Evolutionary conservation across 2,797 vertebrate species (phyloP), one percentile per base, ranked within the genome.

Genomic region (Chrosomus eos): DNA sequence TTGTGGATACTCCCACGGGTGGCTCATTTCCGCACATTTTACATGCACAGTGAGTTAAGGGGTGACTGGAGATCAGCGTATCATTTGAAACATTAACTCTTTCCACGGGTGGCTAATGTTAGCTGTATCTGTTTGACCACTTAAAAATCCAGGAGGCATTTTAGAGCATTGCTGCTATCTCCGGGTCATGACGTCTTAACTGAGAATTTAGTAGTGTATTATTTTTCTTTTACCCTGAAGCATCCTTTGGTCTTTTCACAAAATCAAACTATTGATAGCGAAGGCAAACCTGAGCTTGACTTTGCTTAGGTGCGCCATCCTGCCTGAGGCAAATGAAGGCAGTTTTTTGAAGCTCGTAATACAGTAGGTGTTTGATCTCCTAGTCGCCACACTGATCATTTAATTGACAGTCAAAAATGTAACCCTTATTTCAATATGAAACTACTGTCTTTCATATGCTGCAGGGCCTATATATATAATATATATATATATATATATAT

Each of bases 241-340:
- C 51, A 7, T 82, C 48, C 4, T 66, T 68, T 31, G 36, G 62
- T 84, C 62, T 77, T 83, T 70, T 77, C 64, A 77, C 62, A 84
- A 84, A 58, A 70, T 70, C 13, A n/a, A 70, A 18, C 33, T 58
- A 31, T 18, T 36, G 7, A 11, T 82, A 28, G 40, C 31, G 8
- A 26, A 64, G n/a, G 43, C 60, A 83, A 70, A 58, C 26, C n/a
- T 23, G 62, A 58, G 82, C 48, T 83, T 68, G 48, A 40, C 64
- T 84, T 77, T 43, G 48, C 58, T 60, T 31, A 68, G 43, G 53
- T 67, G 67, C 26, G 45, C 26, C 7, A 21, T 7, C 9, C 23
- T 23, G 4, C 82, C 45, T 38, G 43, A 83, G 82, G 82, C n/a
- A 21, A 76, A 45, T 45, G 8, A 82, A 73, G 2, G 7, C 18